Evolutionary conservation across 2,888 invertebrate species (phyloP), one percentile per base, ranked within the genome.

Genomic region (Unio pictorum): DNA sequence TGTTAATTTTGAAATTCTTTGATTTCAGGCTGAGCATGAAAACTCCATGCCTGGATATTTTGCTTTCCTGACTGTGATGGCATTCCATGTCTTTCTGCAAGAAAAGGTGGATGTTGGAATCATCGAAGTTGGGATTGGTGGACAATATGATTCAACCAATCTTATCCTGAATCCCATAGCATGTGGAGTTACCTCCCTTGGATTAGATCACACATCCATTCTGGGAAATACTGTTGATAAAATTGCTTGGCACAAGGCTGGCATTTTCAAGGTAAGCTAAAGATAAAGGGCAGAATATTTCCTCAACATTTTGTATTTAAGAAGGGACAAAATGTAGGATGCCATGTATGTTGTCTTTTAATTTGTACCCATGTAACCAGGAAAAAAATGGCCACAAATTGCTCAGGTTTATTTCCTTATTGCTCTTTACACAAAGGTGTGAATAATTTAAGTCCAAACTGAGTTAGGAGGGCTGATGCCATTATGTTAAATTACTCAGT

Each of bases 121-220:
- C 59, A 89, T 99, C 20, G 99, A 99, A 91, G 99, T 99, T 55
- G 99, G 99, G 55, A 97, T 99, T 80, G 99, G 99, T 0, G 99
- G 99, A 0, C 93, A 95, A 85, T 94, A 94, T 77, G 99, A 99
- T 90, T 95, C 94, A 84, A 99, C 99, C 2, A 99, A 99, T 91
- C 91, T 98, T 62, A 89, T 99, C 67, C 95, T 94, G 82, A 94
- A 94, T 82, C 95, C 95, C 0, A 92, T 94, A 34, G 95, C 96
- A 2, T 95, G 95, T 69, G 99, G 97, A 67, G 95, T 99, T 70
- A 94, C 97, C 0, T 95, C 96, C 0, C 91, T 99, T 72, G 98
- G 96, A 0, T 87, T 96, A 55, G 99, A 99, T 89, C 99, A 99
- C 90, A 95, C 94, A 0, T 91, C 92, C 0, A 90, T 98, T 58